These are phyloP conservation scores for Aplysina aerophoba DNA, from an alignment of 37 sponge, comb jelly and placozoan genomes.

Conservation along the genomic window DNA sequence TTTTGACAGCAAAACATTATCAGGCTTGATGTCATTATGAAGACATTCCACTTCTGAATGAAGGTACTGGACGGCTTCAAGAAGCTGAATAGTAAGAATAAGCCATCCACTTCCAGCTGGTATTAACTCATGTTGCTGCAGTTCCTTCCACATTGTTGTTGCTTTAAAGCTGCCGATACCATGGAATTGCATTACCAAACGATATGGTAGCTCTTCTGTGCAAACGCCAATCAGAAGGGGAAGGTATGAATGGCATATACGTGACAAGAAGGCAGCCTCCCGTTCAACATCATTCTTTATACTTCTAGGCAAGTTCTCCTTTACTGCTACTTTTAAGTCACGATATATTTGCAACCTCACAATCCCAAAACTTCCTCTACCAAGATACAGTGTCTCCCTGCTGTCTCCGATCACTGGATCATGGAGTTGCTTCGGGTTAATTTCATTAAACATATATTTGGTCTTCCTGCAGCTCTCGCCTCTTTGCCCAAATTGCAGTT, in stretches of 20 bases:
- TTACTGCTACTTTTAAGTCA: constrained; percentile 42
- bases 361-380: constrained; percentile 29
- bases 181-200: constrained; percentile 42
- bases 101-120: constrained; percentile 13
- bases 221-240: constrained; percentile 38
- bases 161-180: constrained; percentile 20
- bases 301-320: constrained; percentile 36
- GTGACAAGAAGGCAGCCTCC: constrained; percentile 26
- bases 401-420: constrained; percentile 4
- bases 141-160: background rate
- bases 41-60: constrained; percentile 28
- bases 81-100: constrained; percentile 2
- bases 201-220: background rate
- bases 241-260: constrained; percentile 23
- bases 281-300: constrained; percentile 17
- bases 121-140: background rate
- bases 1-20: constrained; percentile 36
- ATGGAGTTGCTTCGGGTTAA: background rate
- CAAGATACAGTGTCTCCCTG: constrained; percentile 15
- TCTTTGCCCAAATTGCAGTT: background rate
- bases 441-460: constrained; percentile 15
- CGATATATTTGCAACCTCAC: constrained; percentile 34
- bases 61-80: constrained; percentile 33
- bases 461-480: background rate
- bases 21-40: constrained; percentile 41